A percentile compares a stretch with the other conserved stretches of the same genome.
Evolutionary conservation across 2,888 invertebrate genomes (phyloP).

Genomic region (Keiferia lycopersicella): DNA sequence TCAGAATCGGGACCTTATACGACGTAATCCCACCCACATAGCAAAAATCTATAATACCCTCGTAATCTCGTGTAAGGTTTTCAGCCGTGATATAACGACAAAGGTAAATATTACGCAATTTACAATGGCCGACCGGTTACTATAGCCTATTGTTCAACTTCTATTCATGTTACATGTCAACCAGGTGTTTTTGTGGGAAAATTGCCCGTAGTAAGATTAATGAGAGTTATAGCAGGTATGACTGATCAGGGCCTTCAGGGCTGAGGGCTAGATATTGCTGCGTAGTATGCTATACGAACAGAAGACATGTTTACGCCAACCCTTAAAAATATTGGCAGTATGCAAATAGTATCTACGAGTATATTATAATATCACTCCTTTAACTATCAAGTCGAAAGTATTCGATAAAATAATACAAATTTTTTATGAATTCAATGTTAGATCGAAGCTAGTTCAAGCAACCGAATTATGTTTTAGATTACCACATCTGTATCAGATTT

Average conservation of each 20-base stretch:
- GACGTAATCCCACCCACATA: background rate
- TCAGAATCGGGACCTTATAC: background rate
- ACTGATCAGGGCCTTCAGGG: slow-evolving; percentile 4
- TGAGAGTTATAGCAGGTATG: background rate
- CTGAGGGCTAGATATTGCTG: background rate
- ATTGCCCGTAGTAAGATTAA: background rate
- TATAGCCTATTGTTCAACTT: slow-evolving; percentile 30
- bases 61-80: background rate
- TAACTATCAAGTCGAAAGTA: too few species aligned
- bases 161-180: slow-evolving; percentile 24
- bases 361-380: too few species aligned
- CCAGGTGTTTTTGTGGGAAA: slow-evolving; percentile 32
- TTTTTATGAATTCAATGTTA: too few species aligned
- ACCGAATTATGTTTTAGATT: background rate
- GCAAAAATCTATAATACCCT: background rate
- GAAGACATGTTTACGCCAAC: background rate
- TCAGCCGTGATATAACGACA: slow-evolving; percentile 4
- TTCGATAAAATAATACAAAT: too few species aligned
- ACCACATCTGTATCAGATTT: background rate
- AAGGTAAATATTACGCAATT: slow-evolving; percentile 27
- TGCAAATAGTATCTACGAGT: too few species aligned
- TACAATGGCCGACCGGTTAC: slow-evolving; percentile 26
- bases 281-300: background rate
- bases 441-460: too few species aligned
- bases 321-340: too few species aligned